Conservation (phyloP, 2,888 invertebrate genomes). For the Caenorhabditis afra region DNA sequence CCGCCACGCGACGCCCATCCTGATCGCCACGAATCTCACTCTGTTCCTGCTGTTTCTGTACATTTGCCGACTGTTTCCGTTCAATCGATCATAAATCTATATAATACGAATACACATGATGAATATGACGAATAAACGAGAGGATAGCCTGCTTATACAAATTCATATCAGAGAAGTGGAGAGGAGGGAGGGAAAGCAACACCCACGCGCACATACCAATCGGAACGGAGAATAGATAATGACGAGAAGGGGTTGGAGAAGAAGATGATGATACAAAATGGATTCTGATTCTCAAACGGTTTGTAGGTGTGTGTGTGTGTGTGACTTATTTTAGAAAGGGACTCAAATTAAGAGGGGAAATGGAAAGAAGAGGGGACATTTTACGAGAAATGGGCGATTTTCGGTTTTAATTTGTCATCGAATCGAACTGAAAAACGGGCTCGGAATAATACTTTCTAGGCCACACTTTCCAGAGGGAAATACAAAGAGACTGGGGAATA, state of each 20-base stretch:
- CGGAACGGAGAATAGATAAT: not conserved
- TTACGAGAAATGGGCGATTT: not conserved
- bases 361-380: not conserved
- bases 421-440: not conserved
- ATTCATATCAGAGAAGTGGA: slow-evolving; percentile 23
- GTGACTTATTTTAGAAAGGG: not conserved
- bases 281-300: slow-evolving; percentile 1
- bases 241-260: not conserved
- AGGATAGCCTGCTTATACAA: slow-evolving; percentile 26
- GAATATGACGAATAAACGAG: not conserved
- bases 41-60: slow-evolving; percentile 60
- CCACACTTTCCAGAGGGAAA: not conserved
- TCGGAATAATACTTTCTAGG: slow-evolving; percentile 1
- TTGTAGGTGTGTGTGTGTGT: not conserved
- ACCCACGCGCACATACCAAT: slow-evolving; percentile 24
- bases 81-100: slow-evolving; percentile 41
- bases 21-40: slow-evolving; percentile 50
- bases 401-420: slow-evolving; percentile 6
- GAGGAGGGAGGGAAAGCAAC: slow-evolving; percentile 7
- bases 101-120: too few species aligned
- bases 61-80: slow-evolving; percentile 59
- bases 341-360: not conserved
- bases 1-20: slow-evolving; percentile 53
- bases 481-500: not conserved
- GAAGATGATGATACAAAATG: slow-evolving; percentile 24